phyloP scores from a whole-genome alignment of 2,113 vertebrate species.

The Haliaeetus leucogaster region DNA sequence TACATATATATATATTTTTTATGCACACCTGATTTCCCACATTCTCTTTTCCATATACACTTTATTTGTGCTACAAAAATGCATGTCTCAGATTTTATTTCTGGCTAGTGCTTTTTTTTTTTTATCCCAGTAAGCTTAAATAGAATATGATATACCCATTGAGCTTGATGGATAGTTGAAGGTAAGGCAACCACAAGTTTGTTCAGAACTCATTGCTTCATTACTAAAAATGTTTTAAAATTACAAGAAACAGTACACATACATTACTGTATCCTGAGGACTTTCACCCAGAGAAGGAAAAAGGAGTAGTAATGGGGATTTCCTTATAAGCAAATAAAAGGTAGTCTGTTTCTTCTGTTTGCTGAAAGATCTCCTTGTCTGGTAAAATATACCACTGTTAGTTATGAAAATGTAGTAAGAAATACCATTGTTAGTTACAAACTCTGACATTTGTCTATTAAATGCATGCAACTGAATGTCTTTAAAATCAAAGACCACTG shows the following conservation, averaged over 20 bases:
- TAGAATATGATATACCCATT: rapidly evolving
- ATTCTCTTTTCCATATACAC: background rate
- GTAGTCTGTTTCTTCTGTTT: background rate
- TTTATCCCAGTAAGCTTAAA: background rate
- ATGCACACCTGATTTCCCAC: background rate
- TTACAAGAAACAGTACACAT: background rate
- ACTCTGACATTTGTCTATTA: background rate
- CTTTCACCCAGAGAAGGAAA: background rate
- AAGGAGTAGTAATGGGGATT: background rate
- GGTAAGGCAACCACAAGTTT: background rate
- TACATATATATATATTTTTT: background rate
- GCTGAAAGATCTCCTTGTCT: background rate
- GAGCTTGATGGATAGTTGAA: no score
- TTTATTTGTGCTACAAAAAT: background rate
- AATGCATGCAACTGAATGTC: background rate
- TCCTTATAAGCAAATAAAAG: background rate
- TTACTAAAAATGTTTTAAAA: background rate
- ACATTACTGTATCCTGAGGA: background rate
- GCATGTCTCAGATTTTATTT: background rate
- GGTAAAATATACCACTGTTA: background rate
- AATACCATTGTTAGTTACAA: background rate
- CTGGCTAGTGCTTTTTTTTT: background rate
- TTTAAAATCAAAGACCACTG: background rate
- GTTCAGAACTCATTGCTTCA: background rate
- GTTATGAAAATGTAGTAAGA: background rate